phyloP scores from a whole-genome alignment of 2,113 vertebrate species.

The Charina bottae region DNA sequence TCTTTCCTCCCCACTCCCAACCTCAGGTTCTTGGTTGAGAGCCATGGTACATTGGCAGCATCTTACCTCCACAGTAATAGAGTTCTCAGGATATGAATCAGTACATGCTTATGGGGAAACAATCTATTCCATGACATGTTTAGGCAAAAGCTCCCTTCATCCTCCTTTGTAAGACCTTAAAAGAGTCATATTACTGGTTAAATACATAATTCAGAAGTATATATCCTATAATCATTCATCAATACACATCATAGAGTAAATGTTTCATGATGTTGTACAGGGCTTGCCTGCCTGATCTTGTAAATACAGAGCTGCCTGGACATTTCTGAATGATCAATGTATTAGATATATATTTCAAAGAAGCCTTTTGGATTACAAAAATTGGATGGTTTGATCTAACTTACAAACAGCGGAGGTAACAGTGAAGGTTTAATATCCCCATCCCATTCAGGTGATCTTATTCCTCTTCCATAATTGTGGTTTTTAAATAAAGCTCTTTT shows the following conservation, averaged over 20 bases:
- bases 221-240: not conserved
- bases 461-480: not conserved
- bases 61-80: not conserved
- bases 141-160: not conserved
- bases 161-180: not conserved
- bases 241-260: not conserved
- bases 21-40: not conserved
- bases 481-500: not conserved
- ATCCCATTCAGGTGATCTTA: rapidly evolving
- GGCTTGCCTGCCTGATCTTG: not conserved
- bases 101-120: not conserved
- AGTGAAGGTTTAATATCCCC: not conserved
- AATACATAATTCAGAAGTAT: not conserved
- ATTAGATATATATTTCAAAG: conserved; percentile 17
- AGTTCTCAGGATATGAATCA: not conserved
- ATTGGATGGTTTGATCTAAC: not conserved
- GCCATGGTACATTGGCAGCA: not conserved
- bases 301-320: not conserved
- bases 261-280: not conserved
- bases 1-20: not conserved
- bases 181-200: not conserved
- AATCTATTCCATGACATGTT: not conserved
- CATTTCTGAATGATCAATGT: not conserved
- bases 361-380: rapidly evolving
- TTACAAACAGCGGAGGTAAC: conserved; percentile 11